Base-by-base conservation (phyloP, 2,113 vertebrate genomes). In the Callithrix jacchus region DNA sequence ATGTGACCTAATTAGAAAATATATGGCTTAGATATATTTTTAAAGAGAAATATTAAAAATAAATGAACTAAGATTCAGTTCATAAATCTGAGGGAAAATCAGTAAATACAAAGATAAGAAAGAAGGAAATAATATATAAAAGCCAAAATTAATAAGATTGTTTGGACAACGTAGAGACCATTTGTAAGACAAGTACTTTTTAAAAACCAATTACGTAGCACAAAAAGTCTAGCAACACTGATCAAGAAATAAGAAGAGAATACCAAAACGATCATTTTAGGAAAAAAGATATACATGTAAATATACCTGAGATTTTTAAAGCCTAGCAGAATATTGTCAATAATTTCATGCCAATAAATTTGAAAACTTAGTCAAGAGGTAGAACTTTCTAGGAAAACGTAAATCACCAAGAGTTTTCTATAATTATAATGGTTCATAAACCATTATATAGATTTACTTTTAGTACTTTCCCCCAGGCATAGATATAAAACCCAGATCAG, bases 221-320 rank as follows among this genome's bases (percentile, higher is more conserved):
- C 56, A 58, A 52, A 85, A 89, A 13, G 12, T 45, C 45, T 91
- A 54, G 58, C 3, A 71, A 56, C 23, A 66, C 2, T 42, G 14
- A 66, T 71, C 20, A 76, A 66, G 23, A 32, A 17, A 20, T 64
- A 27, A 27, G 52, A 58, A 92, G 0, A 58, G 17, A 74, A 80
- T 45, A 77, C 6, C 77, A 10, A 93, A 86, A 86, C 76, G 71
- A 83, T 4, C 20, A 79, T 35, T 91, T 94, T 74, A 35, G 17
- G 14, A 1, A 37, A 35, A 56, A 10, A 6, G 16, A n/a, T 86
- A 64, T 49, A 84, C 70, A 27, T 77, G 16, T 49, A 49, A n/a
- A 56, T 12, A 30, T n/a, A 58, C 32, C 52, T 77, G n/a, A 95
- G 32, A 91, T 64, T 96, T 83, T 89, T 45, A 52, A 93, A 96